Evolutionary conservation across 1,140 invertebrate genomes (phyloP), one percentile per base, ranked within the genome.

Genomic region (Latrodectus geometricus): DNA sequence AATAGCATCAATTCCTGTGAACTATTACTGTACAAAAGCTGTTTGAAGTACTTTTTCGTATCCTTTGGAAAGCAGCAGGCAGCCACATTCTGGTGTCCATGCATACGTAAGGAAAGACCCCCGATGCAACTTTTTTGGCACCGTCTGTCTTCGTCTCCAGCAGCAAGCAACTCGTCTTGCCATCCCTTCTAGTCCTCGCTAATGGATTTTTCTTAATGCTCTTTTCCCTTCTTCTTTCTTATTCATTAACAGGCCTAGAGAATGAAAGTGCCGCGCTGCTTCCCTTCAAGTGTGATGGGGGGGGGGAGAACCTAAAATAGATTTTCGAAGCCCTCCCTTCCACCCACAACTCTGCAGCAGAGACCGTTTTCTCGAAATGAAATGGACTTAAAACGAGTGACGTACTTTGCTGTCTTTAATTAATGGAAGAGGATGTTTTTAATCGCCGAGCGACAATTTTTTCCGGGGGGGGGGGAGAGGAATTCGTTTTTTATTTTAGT

Each of bases 341-440:
- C 66, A 23, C 56, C 23, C 48, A 35, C 23, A 48, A 74, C 23
- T 68, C 21, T 49, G 70, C 49, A 75, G 66, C 54, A 49, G 61
- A 79, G 77, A 70, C 61, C 56, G 35, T 35, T 56, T 79, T 79
- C 48, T 61, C 79, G 82, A 84, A 76, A 84, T 69, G 82, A 84
- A 84, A 84, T 84, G 82, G 82, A 84, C 82, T 84, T 84, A 84
- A 76, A 75, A 76, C 65, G 82, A 79, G 56, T 84, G 72, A 84
- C 82, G 82, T 84, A 65, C 48, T 75, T 20, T 69, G 23, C 73
- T 50, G 72, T 69, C 73, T 84, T 84, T 84, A 84, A 84, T 84
- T 84, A 84, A 84, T 84, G 82, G 61, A 84, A 84, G 61, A 84
- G 82, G 82, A 76, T 84, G 82, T 84, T 84, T 84, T 84, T 84